Percentiles rank a stretch among this genome's conserved stretches.
These are phyloP conservation scores for Chymomyza procnemis DNA, from an alignment of 2,888 invertebrate species.

Conservation along the genomic window DNA sequence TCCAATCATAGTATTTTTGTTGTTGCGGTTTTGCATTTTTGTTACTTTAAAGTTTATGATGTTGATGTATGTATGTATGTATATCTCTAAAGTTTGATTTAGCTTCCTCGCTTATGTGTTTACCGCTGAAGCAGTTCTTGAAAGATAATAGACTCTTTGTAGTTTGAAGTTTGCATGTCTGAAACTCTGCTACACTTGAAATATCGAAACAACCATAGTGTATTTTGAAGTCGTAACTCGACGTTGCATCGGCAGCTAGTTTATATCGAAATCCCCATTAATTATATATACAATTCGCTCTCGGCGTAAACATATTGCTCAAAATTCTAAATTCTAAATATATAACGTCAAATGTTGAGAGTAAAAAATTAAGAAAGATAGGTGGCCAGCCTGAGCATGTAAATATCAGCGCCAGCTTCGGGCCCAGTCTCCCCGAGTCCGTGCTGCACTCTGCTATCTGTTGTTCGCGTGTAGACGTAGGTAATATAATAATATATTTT, in stretches of 20 bases:
- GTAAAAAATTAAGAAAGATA: conserved; percentile 38
- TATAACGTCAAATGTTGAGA: conserved; percentile 46
- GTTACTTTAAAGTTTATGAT: no score
- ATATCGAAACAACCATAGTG: no score
- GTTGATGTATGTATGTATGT: no score
- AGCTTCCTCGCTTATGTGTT: no score
- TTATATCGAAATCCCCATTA: neutral
- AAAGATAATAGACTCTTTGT: no score
- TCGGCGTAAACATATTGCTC: conserved; percentile 21
- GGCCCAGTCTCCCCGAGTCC: conserved; percentile 68
- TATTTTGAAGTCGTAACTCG: neutral
- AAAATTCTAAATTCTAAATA: conserved; percentile 39
- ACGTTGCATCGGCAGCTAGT: neutral
- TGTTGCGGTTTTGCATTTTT: no score
- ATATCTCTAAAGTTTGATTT: no score
- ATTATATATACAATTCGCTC: conserved; percentile 1
- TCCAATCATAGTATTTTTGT: no score
- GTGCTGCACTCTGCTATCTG: conserved; percentile 66
- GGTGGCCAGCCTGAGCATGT: conserved; percentile 44
- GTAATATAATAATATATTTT: conserved; percentile 24
- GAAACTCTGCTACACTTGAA: no score
- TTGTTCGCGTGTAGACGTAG: conserved; percentile 58
- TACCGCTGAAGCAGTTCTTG: no score
- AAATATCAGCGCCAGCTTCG: conserved; percentile 42
- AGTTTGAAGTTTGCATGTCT: no score